A percentile compares a stretch with the other conserved stretches of the same genome.
Conservation (phyloP, 2,888 invertebrate genomes). For the Aplocera efformata region DNA sequence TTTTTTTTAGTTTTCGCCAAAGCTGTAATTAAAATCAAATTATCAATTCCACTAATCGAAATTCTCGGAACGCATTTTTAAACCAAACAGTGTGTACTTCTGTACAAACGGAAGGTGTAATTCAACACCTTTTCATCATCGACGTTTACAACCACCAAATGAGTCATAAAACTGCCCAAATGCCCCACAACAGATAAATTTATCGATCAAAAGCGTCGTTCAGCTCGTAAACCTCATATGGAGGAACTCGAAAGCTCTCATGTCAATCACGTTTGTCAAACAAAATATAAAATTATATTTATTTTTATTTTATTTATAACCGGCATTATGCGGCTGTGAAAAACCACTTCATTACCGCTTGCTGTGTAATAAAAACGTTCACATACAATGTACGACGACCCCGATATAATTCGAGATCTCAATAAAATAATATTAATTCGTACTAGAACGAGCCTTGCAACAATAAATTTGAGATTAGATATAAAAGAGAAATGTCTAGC, state of each 20-base stretch:
- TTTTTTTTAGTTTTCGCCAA: too few species aligned
- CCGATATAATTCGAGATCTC: conserved; percentile 57
- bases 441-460: conserved; percentile 64
- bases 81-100: conserved; percentile 23
- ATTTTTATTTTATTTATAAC: conserved; percentile 72
- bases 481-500: conserved; percentile 62
- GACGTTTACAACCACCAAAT: conserved; percentile 69
- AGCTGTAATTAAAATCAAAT: neutral
- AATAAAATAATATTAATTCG: conserved; percentile 72
- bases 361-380: conserved; percentile 55
- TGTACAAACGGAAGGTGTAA: conserved; percentile 47
- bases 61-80: conserved; percentile 19
- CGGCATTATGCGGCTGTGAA: conserved; percentile 61
- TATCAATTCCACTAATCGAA: conserved; percentile 5
- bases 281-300: conserved; percentile 80
- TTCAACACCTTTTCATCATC: conserved; percentile 49
- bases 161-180: conserved; percentile 76
- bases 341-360: conserved; percentile 74
- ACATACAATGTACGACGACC: conserved; percentile 48
- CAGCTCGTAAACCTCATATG: conserved; percentile 52
- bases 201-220: conserved; percentile 61
- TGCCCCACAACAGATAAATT: conserved; percentile 73
- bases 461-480: conserved; percentile 78
- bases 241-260: conserved; percentile 47
- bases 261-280: conserved; percentile 79